Conservation (phyloP, 2,888 invertebrate species). For the Bugula neritina region DNA sequence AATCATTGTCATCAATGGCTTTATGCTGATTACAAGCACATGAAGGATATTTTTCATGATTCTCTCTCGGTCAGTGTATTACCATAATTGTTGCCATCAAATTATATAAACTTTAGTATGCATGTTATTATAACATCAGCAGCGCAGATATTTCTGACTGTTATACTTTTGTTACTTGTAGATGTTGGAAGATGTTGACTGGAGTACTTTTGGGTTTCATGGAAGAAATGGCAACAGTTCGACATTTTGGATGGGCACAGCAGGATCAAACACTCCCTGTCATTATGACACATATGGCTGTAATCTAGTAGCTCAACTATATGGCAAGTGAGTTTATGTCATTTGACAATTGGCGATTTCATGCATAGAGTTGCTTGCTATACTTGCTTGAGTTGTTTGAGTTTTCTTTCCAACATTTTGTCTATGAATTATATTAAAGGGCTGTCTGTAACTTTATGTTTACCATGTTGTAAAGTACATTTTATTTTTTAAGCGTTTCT, state of each 20-base stretch:
- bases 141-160: too few species aligned
- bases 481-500: too few species aligned
- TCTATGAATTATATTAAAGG: too few species aligned
- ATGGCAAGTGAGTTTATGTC: slow-evolving; percentile 67
- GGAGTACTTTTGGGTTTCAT: slow-evolving; percentile 61
- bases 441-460: too few species aligned
- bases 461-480: too few species aligned
- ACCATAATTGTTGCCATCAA: too few species aligned
- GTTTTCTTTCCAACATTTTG: too few species aligned
- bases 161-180: slow-evolving; percentile 54
- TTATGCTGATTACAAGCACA: slow-evolving; percentile 80
- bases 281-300: slow-evolving; percentile 91
- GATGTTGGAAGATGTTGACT: slow-evolving; percentile 38
- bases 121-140: too few species aligned
- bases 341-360: too few species aligned
- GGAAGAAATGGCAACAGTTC: slow-evolving; percentile 64
- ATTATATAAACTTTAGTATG: too few species aligned
- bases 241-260: slow-evolving; percentile 70
- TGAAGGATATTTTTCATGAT: slow-evolving; percentile 64
- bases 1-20: slow-evolving; percentile 60
- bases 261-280: slow-evolving; percentile 83
- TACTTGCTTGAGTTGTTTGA: too few species aligned
- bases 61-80: slow-evolving; percentile 60
- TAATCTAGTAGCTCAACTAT: slow-evolving; percentile 82
- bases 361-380: too few species aligned